phyloP scores from a whole-genome alignment of 1,140 invertebrate genomes.

The Chymomyza costata region DNA sequence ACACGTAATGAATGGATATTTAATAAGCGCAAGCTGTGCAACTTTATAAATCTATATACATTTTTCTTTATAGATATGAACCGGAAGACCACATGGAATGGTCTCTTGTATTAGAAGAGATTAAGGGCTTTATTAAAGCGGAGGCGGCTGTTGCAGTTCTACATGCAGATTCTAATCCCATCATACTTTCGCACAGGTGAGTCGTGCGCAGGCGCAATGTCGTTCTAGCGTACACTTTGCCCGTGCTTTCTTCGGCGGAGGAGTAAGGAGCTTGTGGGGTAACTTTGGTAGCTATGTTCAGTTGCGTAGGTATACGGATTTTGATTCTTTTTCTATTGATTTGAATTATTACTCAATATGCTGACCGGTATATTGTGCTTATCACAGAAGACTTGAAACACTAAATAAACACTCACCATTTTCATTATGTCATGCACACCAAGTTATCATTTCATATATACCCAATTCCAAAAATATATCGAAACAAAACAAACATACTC shows the following conservation, averaged over 20 bases:
- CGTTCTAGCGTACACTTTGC: constrained; percentile 46
- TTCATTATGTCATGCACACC: constrained; percentile 57
- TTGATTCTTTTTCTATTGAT: constrained; percentile 45
- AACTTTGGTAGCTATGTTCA: constrained; percentile 23
- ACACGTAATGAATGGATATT: constrained; percentile 79
- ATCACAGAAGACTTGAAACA: constrained; percentile 75
- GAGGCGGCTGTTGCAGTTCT: constrained; percentile 92
- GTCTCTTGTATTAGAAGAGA: constrained; percentile 95
- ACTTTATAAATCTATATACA: constrained; percentile 10
- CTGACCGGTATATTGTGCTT: constrained; percentile 62
- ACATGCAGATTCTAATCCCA: constrained; percentile 89
- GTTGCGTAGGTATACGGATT: constrained; percentile 66
- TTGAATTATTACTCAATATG: constrained; percentile 46
- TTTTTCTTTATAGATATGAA: constrained; percentile 81
- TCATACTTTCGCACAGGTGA: constrained; percentile 88
- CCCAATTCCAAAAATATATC: constrained; percentile 14
- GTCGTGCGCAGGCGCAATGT: constrained; percentile 45
- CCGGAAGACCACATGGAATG: constrained; percentile 98
- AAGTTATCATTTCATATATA: constrained; percentile 57
- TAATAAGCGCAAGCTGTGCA: constrained; percentile 15
- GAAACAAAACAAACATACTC: constrained; percentile 13
- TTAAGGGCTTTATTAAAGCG: constrained; percentile 95
- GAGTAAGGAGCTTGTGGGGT: constrained; percentile 65
- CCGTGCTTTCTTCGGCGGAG: constrained; percentile 75
- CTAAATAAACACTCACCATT: constrained; percentile 67